Percentiles rank a stretch among this genome's conserved stretches.
phyloP scores from a whole-genome alignment of 2,797 vertebrate species.

The Eurystomus glaucurus region DNA sequence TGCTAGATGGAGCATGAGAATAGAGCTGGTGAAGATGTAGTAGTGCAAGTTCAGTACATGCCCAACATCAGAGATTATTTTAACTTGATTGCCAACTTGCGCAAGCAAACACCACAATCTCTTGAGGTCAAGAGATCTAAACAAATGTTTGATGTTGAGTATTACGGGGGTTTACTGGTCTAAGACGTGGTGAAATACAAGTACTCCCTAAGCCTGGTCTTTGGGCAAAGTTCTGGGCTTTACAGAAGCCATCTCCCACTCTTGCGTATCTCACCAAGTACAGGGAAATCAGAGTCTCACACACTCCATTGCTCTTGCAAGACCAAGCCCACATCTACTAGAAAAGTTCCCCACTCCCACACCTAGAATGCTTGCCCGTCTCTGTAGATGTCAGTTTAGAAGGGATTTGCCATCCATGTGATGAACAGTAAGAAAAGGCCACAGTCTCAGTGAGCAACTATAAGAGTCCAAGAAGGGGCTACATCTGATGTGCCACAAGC shows the following conservation, averaged over 20 bases:
- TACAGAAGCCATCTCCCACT: neutral
- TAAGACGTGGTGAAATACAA: neutral
- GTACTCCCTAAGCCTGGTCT: neutral
- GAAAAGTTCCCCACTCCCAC: neutral
- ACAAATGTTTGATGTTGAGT: neutral
- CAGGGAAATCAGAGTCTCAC: neutral
- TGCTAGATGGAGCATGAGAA: neutral
- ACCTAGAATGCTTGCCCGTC: neutral
- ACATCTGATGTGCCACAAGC: neutral
- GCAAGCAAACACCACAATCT: neutral
- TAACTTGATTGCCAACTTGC: neutral
- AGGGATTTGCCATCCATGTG: neutral
- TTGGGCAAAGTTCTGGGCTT: neutral
- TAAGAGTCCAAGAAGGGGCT: neutral
- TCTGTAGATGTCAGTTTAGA: neutral
- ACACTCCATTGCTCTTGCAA: neutral
- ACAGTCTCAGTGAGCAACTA: neutral
- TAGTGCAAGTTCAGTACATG: rapidly evolving
- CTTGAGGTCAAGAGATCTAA: neutral
- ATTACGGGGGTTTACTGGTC: rapidly evolving
- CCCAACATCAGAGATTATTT: neutral
- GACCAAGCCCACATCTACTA: neutral
- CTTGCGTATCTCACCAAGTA: rapidly evolving
- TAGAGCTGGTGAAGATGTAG: neutral
- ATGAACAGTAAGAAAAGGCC: neutral